Evolutionary conservation across 2,888 invertebrate genomes (phyloP).

Genomic region (Acronicta leporina): DNA sequence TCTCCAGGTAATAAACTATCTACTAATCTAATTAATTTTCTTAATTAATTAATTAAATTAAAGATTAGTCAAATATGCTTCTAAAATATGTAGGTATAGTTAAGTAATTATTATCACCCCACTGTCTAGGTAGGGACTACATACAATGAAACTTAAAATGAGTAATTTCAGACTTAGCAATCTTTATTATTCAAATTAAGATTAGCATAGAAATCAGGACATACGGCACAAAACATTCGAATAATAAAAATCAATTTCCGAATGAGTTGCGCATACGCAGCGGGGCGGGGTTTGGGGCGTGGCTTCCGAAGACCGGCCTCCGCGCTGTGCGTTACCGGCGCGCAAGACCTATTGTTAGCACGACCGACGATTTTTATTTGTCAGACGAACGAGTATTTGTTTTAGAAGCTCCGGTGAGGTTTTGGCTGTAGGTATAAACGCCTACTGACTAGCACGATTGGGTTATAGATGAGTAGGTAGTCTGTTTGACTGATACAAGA

Average conservation of each 20-base stretch:
- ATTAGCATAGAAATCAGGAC: slow-evolving; percentile 31
- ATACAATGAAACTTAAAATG: background rate
- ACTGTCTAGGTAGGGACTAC: background rate
- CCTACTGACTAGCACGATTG: slow-evolving; percentile 25
- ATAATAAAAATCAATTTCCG: slow-evolving; percentile 42
- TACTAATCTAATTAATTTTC: no score
- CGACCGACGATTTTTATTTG: slow-evolving; percentile 54
- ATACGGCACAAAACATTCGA: slow-evolving; percentile 32
- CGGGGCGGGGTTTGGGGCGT: slow-evolving; percentile 77
- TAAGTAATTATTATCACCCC: no score
- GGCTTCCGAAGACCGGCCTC: slow-evolving; percentile 72
- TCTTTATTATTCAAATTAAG: background rate
- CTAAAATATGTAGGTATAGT: no score
- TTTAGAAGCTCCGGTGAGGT: slow-evolving; percentile 35
- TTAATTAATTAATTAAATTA: no score
- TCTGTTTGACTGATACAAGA: background rate
- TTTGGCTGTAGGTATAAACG: slow-evolving; percentile 22
- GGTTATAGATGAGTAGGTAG: background rate
- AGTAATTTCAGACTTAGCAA: background rate
- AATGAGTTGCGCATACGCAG: slow-evolving; percentile 54
- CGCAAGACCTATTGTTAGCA: slow-evolving; percentile 73
- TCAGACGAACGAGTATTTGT: slow-evolving; percentile 43
- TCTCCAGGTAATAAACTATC: no score
- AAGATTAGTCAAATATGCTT: no score
- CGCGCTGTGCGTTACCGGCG: slow-evolving; percentile 81